These are phyloP conservation scores for Tragelaphus eurycerus DNA, from an alignment of 2,797 vertebrate genomes.

Conservation along the genomic window DNA sequence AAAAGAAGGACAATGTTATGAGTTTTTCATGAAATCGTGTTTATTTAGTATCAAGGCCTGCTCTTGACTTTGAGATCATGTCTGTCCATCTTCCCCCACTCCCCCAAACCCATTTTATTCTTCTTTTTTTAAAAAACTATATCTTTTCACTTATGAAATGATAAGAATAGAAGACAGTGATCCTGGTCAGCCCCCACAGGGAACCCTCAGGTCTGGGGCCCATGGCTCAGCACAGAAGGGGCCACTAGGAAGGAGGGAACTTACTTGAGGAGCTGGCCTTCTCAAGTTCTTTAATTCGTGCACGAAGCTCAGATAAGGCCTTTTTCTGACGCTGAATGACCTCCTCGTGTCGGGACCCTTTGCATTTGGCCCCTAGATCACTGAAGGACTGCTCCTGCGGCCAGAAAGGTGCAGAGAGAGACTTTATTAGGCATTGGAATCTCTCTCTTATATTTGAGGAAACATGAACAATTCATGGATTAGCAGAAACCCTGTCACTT, in stretches of 20 bases:
- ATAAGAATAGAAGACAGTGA: background rate
- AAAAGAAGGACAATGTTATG: background rate
- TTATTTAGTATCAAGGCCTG: background rate
- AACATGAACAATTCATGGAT: background rate
- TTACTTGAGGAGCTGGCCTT: slow-evolving; percentile 75
- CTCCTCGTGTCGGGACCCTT: slow-evolving; percentile 82
- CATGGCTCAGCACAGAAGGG: background rate
- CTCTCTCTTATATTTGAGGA: background rate
- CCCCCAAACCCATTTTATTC: background rate
- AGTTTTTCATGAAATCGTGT: background rate
- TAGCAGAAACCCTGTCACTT: background rate
- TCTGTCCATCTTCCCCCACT: background rate
- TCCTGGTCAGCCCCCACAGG: background rate
- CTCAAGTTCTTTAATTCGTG: slow-evolving; percentile 79
- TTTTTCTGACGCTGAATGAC: slow-evolving; percentile 82
- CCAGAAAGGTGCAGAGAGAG: background rate
- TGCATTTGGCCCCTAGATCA: slow-evolving; percentile 79
- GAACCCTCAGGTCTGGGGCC: background rate
- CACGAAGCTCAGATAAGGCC: slow-evolving; percentile 81
- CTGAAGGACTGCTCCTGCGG: slow-evolving; percentile 67
- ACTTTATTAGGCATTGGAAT: background rate
- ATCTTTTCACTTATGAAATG: background rate
- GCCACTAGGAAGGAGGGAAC: background rate
- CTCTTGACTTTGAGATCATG: background rate
- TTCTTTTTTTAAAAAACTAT: background rate